phyloP scores from a whole-genome alignment of 2,888 invertebrate species.

The Melanostoma scalare region DNA sequence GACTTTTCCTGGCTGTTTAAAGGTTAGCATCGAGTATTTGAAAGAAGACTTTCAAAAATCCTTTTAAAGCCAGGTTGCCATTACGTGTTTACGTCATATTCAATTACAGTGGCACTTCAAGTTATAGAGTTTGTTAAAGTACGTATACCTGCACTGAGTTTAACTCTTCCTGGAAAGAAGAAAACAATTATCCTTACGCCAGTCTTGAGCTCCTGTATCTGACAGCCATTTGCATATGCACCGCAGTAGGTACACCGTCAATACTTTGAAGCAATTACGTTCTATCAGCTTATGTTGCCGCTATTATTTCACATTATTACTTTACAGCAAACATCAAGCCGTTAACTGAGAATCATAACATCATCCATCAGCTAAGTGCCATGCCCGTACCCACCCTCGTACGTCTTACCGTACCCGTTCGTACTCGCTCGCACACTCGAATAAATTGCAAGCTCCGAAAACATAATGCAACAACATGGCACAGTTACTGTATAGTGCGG shows the following conservation, averaged over 20 bases:
- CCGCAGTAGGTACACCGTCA: not conserved
- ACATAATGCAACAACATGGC: conserved; percentile 22
- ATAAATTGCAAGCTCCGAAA: conserved; percentile 39
- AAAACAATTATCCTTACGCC: too few relatives aligned
- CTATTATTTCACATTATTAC: conserved; percentile 70
- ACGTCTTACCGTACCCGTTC: not conserved
- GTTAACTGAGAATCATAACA: conserved; percentile 70
- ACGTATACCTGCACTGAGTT: too few relatives aligned
- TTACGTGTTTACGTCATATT: too few relatives aligned
- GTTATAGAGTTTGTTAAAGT: too few relatives aligned
- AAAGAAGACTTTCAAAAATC: too few relatives aligned
- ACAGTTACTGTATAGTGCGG: not conserved
- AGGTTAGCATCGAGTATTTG: too few relatives aligned
- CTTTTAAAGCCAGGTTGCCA: too few relatives aligned
- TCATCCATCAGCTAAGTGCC: conserved; percentile 72
- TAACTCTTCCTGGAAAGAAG: too few relatives aligned
- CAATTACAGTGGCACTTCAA: too few relatives aligned
- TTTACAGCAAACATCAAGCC: conserved; percentile 64
- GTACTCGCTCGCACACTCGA: conserved; percentile 23
- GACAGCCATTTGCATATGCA: conserved; percentile 11
- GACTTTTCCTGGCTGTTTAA: too few relatives aligned
- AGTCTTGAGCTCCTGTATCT: too few relatives aligned
- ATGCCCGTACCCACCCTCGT: conserved; percentile 15
- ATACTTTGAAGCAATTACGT: conserved; percentile 40
- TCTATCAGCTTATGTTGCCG: conserved; percentile 58